Base-by-base conservation (phyloP, 2,888 invertebrate genomes). In the Hemithea aestivaria region DNA sequence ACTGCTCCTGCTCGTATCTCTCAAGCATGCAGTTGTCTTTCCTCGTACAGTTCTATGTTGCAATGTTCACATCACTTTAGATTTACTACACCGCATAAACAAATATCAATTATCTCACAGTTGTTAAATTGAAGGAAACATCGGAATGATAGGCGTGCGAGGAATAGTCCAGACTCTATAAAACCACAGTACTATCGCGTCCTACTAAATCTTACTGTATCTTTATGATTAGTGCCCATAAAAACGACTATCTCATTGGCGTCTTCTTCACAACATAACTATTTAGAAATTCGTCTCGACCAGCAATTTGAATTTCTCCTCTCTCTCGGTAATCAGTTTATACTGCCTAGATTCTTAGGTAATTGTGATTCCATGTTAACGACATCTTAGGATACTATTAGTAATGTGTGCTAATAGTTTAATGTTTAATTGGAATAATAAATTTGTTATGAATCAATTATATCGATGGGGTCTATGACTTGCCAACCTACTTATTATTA, bases 201-300 rank as follows among this genome's bases (percentile, higher is more conserved):
- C 27, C 40, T 23, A 40, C 35, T 21, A 32, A 35, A 27, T 12
- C 24, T 27, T 27, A 32, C 27, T 25, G 24, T 27, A 21, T 28
- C 20, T 36, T 36, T 29, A 33, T 27, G 29, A 36, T 33, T 36
- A 37, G 36, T 29, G 25, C 8, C 26, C 33, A 36, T 41, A 33
- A 38, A 33, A 41, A 9, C n/a, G 7, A 20, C 7, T 23, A 25
- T 16, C 24, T 35, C 9, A 33, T 34, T 27, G 32, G 23, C 20
- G 22, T 36, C 28, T 29, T 26, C 33, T 28, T 22, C 16, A 16
- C 4, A 33, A 27, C 12, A 30, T 29, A 27, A 20, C n/a, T 28
- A 39, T 12, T 28, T 11, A 8, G 39, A 21, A 35, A 22, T 9
- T 16, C 16, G 21, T 30, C 34, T 33, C 10, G 20, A 10, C 8